Conservation (phyloP, 2,888 invertebrate species). For the Dolomedes plantarius region DNA sequence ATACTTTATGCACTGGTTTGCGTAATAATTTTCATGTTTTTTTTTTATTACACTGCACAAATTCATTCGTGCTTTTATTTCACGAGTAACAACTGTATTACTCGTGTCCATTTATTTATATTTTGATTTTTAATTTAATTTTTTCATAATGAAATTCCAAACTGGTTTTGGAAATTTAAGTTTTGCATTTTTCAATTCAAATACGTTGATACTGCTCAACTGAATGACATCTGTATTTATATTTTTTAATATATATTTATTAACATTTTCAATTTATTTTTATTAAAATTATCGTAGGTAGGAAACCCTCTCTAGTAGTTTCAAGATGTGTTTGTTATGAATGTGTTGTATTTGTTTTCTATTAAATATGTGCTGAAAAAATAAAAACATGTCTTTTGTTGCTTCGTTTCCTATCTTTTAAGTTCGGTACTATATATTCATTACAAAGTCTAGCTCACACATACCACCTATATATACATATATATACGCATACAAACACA, state of each 20-base stretch:
- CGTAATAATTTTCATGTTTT: too few relatives aligned
- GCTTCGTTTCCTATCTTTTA: neutral
- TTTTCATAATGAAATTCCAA: neutral
- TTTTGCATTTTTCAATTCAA: neutral
- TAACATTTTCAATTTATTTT: neutral
- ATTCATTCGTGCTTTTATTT: too few relatives aligned
- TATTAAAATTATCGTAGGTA: neutral
- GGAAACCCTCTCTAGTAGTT: neutral
- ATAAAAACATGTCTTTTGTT: neutral
- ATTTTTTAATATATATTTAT: constrained; percentile 7
- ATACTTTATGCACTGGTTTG: too few relatives aligned
- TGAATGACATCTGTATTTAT: neutral
- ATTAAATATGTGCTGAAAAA: neutral
- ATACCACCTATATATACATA: too few relatives aligned
- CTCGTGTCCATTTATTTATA: too few relatives aligned
- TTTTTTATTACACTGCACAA: too few relatives aligned
- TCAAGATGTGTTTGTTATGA: neutral
- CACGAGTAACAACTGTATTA: too few relatives aligned
- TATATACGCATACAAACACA: too few relatives aligned
- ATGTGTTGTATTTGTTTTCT: neutral
- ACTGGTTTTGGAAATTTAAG: neutral
- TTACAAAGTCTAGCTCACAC: too few relatives aligned
- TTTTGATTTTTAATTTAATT: too few relatives aligned
- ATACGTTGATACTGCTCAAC: neutral
- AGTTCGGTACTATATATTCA: too few relatives aligned